These are phyloP conservation scores for Allacma fusca DNA, from an alignment of 2,888 invertebrate genomes.

Conservation along the genomic window DNA sequence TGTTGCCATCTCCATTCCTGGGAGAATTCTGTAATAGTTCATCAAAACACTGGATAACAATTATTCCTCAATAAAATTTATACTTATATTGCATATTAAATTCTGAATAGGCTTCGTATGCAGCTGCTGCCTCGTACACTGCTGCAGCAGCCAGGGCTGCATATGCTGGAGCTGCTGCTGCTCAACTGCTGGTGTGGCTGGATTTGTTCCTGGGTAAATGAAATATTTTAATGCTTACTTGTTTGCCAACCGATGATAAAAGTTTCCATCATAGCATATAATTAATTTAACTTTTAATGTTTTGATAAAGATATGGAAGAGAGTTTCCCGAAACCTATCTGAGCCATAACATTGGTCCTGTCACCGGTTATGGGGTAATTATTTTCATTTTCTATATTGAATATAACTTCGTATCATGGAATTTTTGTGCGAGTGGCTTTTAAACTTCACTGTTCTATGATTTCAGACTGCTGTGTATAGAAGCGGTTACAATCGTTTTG, in stretches of 20 bases:
- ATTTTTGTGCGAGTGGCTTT: slow-evolving; percentile 62
- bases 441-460: slow-evolving; percentile 54
- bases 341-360: slow-evolving; percentile 93
- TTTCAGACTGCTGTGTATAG: slow-evolving; percentile 89
- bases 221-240: not conserved
- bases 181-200: slow-evolving; percentile 61
- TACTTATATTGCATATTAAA: too few relatives aligned
- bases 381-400: slow-evolving; percentile 20
- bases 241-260: too few relatives aligned
- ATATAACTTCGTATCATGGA: too few relatives aligned
- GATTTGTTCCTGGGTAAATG: slow-evolving; percentile 77
- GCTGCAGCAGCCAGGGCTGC: slow-evolving; percentile 85
- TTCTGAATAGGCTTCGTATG: slow-evolving; percentile 84
- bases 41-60: too few relatives aligned
- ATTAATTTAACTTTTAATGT: too few relatives aligned
- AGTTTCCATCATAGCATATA: too few relatives aligned
- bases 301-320: slow-evolving; percentile 88
- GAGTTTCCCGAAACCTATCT: slow-evolving; percentile 94
- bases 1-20: too few relatives aligned
- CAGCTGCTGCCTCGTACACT: slow-evolving; percentile 86
- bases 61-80: too few relatives aligned
- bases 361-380: slow-evolving; percentile 95
- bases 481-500: slow-evolving; percentile 93
- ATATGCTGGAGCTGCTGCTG: slow-evolving; percentile 72
- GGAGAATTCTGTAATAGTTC: too few relatives aligned